A percentile compares a stretch with the other conserved stretches of the same genome.
Evolutionary conservation across 2,888 invertebrate species (phyloP).

Genomic region (Catonia carolina): DNA sequence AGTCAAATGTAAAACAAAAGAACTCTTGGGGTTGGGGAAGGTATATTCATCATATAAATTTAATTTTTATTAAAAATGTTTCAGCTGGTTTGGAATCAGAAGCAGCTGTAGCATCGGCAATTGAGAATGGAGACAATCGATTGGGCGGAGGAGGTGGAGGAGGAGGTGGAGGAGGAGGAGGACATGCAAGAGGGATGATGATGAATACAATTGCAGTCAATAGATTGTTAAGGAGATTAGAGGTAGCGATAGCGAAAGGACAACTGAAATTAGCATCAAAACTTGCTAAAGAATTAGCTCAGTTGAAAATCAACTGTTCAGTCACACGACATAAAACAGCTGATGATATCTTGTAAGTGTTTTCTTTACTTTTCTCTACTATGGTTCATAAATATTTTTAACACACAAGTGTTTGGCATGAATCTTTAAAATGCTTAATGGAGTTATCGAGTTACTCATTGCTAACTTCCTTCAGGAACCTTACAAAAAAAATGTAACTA

Average conservation of each 20-base stretch:
- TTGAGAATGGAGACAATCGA: neutral
- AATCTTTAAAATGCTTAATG: no score
- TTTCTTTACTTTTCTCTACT: no score
- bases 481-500: no score
- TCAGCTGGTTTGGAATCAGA: slow-evolving; percentile 2
- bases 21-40: no score
- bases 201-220: slow-evolving; percentile 56
- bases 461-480: no score
- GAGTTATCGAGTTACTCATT: no score
- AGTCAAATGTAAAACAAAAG: no score
- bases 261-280: slow-evolving; percentile 68
- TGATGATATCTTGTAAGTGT: slow-evolving; percentile 28
- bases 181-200: slow-evolving; percentile 34
- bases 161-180: neutral
- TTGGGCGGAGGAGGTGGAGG: no score
- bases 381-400: no score
- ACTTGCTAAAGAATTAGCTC: slow-evolving; percentile 68
- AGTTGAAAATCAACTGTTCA: slow-evolving; percentile 67
- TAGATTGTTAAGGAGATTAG: slow-evolving; percentile 60
- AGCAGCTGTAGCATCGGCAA: neutral
- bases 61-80: no score
- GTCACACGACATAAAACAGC: slow-evolving; percentile 47
- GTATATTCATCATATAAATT: no score
- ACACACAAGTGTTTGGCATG: no score
- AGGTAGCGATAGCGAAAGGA: slow-evolving; percentile 69